phyloP scores from a whole-genome alignment of 2,113 vertebrate species.

The Varanus komodoensis region DNA sequence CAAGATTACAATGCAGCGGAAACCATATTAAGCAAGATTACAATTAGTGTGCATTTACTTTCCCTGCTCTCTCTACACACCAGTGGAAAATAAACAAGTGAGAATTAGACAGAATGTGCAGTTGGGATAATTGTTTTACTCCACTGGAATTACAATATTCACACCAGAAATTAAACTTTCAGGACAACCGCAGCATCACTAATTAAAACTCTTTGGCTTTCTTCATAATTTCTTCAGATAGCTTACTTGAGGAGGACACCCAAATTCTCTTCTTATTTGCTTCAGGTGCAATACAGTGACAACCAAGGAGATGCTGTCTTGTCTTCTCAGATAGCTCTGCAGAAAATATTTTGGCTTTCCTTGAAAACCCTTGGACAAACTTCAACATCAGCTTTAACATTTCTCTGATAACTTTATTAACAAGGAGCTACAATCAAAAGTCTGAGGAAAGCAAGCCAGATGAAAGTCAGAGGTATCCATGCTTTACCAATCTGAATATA shows the following conservation, averaged over 20 bases:
- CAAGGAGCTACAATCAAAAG: background rate
- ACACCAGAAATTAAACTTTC: background rate
- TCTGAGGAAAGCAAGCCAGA: background rate
- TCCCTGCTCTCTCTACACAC: background rate
- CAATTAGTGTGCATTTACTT: background rate
- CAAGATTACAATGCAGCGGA: conserved; percentile 8
- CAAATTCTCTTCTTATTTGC: background rate
- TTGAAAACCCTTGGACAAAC: background rate
- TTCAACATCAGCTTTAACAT: background rate
- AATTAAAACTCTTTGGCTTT: background rate
- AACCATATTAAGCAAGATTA: conserved; percentile 2
- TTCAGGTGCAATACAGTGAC: background rate
- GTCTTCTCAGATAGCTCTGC: background rate
- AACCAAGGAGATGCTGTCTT: background rate
- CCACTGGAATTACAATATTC: background rate
- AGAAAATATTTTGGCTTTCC: background rate
- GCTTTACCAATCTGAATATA: background rate
- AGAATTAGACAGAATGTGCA: background rate
- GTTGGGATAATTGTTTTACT: background rate
- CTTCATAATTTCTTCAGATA: background rate
- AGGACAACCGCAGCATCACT: background rate
- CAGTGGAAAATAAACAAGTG: background rate
- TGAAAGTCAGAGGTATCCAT: background rate
- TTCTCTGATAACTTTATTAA: background rate
- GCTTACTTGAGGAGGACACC: background rate